These are phyloP conservation scores for Perognathus longimembris DNA, from an alignment of 2,113 vertebrate genomes.

Conservation along the genomic window DNA sequence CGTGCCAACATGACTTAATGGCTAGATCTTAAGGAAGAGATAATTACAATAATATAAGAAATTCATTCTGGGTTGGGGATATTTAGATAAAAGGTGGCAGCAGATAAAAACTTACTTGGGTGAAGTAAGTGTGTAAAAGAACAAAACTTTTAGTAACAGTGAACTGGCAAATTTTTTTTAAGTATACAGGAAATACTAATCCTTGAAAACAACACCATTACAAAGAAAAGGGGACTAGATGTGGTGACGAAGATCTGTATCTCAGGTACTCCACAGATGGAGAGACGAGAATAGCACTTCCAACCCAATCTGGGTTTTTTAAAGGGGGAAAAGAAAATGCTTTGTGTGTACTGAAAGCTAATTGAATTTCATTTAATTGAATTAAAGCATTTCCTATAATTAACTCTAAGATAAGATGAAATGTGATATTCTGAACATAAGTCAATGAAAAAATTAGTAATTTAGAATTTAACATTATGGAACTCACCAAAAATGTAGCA, in stretches of 20 bases:
- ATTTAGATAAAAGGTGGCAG: too few relatives aligned
- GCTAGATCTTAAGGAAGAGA: neutral
- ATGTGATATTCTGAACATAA: neutral
- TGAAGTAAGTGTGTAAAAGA: neutral
- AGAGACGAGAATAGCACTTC: too few relatives aligned
- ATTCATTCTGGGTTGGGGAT: neutral
- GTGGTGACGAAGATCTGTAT: too few relatives aligned
- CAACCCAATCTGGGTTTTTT: too few relatives aligned
- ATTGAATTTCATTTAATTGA: too few relatives aligned
- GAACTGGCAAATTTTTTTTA: neutral
- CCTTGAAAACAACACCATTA: neutral
- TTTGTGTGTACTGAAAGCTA: neutral
- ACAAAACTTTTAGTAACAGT: neutral
- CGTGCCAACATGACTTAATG: neutral
- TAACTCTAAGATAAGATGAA: neutral
- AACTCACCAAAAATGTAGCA: neutral
- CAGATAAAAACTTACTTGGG: too few relatives aligned
- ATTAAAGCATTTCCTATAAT: neutral
- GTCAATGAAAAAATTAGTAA: constrained; percentile 31
- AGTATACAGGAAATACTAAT: neutral
- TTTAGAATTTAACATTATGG: constrained; percentile 23
- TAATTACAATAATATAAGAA: neutral
- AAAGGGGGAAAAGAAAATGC: neutral
- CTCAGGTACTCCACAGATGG: too few relatives aligned
- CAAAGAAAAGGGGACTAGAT: neutral